Evolutionary conservation across 2,888 invertebrate species (phyloP).

Genomic region (Leptura quadrifasciata): DNA sequence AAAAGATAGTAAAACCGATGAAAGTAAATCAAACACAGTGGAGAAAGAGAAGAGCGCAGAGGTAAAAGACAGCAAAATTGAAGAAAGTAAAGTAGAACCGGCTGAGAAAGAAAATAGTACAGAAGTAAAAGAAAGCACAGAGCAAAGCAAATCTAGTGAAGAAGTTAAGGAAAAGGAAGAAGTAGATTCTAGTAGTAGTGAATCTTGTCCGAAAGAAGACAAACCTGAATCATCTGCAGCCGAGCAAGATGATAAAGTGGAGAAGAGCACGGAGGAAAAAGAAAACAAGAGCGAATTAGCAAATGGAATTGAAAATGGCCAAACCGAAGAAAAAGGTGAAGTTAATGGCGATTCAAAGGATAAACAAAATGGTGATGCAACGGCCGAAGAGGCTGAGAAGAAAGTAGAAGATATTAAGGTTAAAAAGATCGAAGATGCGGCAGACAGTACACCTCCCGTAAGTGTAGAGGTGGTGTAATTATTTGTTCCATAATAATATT

Average conservation of each 20-base stretch:
- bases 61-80: not conserved
- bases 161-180: slow-evolving; percentile 57
- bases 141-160: slow-evolving; percentile 4
- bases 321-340: slow-evolving; percentile 49
- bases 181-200: slow-evolving; percentile 64
- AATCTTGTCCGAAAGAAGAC: slow-evolving; percentile 27
- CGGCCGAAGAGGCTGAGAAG: slow-evolving; percentile 52
- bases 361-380: slow-evolving; percentile 57
- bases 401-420: slow-evolving; percentile 75
- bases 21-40: slow-evolving; percentile 41
- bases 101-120: not conserved
- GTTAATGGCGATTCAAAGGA: slow-evolving; percentile 54
- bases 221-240: slow-evolving; percentile 42
- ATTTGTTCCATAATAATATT: slow-evolving; percentile 50
- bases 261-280: slow-evolving; percentile 65
- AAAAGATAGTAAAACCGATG: not conserved
- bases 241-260: slow-evolving; percentile 41
- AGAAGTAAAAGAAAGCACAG: not conserved
- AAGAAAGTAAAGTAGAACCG: not conserved
- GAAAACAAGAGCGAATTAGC: slow-evolving; percentile 73
- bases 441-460: slow-evolving; percentile 60
- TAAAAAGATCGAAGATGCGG: slow-evolving; percentile 74
- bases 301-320: slow-evolving; percentile 63
- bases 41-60: slow-evolving; percentile 48
- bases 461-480: slow-evolving; percentile 64